These are phyloP conservation scores for Urocitellus parryii DNA, from an alignment of 2,113 vertebrate genomes.

Conservation along the genomic window DNA sequence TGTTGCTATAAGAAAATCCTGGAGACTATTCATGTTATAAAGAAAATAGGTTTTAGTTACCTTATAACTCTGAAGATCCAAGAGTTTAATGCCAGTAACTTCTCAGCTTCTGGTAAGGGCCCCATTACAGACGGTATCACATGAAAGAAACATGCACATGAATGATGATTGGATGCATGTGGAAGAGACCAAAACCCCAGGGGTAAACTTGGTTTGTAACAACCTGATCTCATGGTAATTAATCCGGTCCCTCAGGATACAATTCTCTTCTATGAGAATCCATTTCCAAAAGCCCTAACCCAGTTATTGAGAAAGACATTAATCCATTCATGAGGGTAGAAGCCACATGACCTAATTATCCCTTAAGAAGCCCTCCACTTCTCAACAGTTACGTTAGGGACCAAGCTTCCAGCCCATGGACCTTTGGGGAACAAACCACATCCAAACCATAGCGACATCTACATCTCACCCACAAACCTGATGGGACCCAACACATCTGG, in stretches of 20 bases:
- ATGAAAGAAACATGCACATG: neutral
- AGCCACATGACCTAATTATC: neutral
- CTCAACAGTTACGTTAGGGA: neutral
- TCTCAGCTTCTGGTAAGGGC: neutral
- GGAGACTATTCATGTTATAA: neutral
- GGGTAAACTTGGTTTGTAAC: neutral
- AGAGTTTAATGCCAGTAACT: neutral
- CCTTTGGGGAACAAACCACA: neutral
- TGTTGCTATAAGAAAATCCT: neutral
- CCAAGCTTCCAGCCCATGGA: neutral
- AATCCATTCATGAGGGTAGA: neutral
- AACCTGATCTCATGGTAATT: neutral
- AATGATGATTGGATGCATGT: neutral
- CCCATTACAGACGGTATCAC: neutral
- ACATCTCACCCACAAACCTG: neutral
- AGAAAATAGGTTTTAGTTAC: neutral
- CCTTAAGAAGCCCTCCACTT: neutral
- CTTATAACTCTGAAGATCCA: neutral
- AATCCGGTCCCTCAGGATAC: neutral
- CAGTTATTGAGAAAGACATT: neutral
- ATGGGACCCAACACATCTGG: neutral
- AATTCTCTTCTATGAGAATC: neutral
- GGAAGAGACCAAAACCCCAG: neutral
- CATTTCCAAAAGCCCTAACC: neutral
- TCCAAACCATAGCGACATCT: neutral